phyloP scores from a whole-genome alignment of 2,888 invertebrate genomes.

The Idaea biselata region DNA sequence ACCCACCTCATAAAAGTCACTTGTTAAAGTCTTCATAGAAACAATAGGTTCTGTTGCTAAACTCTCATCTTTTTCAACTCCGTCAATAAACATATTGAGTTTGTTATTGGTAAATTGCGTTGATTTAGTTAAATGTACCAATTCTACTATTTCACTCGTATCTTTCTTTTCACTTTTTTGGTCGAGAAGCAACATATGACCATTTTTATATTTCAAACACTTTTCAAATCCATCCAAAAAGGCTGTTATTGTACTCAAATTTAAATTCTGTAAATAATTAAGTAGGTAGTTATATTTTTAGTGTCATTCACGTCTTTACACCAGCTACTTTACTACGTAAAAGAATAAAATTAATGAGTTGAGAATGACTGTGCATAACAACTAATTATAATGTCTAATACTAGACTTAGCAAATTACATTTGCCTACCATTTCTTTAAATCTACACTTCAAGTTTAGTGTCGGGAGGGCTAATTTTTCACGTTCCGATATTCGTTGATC shows the following conservation, averaged over 20 bases:
- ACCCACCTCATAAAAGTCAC: not conserved
- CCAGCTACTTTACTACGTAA: not conserved
- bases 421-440: not conserved
- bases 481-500: not conserved
- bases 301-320: not conserved
- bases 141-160: not conserved
- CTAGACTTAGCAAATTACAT: not conserved
- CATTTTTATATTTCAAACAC: not conserved
- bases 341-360: not conserved
- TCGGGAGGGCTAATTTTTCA: not conserved
- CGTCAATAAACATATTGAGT: slow-evolving; percentile 7
- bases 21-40: slow-evolving; percentile 12
- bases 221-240: not conserved
- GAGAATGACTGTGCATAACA: not conserved
- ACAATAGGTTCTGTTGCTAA: slow-evolving; percentile 16
- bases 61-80: slow-evolving; percentile 16
- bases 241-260: not conserved
- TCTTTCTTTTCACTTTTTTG: not conserved
- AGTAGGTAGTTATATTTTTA: not conserved
- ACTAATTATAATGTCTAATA: no score
- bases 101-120: not conserved
- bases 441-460: not conserved
- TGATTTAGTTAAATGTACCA: not conserved
- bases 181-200: not conserved
- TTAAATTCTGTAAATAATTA: not conserved